These are phyloP conservation scores for Bufotes viridis DNA, from an alignment of 2,797 vertebrate genomes.

Conservation along the genomic window DNA sequence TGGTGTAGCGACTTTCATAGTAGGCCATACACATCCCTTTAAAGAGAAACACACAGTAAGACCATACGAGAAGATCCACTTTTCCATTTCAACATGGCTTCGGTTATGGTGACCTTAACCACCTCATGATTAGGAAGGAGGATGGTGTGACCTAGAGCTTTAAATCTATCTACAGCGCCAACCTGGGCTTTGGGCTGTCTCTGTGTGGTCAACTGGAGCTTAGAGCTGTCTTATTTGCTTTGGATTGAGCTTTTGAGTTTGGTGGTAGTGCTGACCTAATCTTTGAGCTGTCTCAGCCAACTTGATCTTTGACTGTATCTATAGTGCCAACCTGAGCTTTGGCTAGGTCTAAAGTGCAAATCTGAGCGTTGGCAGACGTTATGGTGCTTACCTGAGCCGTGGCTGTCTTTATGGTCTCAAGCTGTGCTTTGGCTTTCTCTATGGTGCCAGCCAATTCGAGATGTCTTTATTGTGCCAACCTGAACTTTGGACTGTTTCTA, in stretches of 20 bases:
- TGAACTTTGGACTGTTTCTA: background rate
- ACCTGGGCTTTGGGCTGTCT: background rate
- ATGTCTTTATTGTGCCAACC: background rate
- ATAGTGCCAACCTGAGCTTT: background rate
- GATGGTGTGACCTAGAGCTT: no score
- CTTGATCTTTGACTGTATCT: background rate
- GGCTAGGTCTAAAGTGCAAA: background rate
- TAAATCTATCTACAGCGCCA: no score
- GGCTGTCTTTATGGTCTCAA: background rate
- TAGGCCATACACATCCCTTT: constrained; percentile 58
- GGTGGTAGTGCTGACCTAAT: no score
- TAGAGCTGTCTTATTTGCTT: background rate
- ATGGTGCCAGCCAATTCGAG: background rate
- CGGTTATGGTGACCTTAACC: no score
- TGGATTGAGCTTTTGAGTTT: background rate
- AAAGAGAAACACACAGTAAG: background rate
- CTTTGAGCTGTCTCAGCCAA: background rate
- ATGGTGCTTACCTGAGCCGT: background rate
- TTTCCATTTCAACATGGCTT: no score
- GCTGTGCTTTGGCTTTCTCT: background rate
- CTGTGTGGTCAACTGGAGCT: background rate
- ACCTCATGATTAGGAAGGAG: no score
- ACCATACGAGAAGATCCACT: background rate
- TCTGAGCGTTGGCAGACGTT: background rate
- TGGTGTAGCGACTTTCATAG: constrained; percentile 55